Evolutionary conservation across 2,888 invertebrate genomes (phyloP).

Genomic region (Mythimna ferrago): DNA sequence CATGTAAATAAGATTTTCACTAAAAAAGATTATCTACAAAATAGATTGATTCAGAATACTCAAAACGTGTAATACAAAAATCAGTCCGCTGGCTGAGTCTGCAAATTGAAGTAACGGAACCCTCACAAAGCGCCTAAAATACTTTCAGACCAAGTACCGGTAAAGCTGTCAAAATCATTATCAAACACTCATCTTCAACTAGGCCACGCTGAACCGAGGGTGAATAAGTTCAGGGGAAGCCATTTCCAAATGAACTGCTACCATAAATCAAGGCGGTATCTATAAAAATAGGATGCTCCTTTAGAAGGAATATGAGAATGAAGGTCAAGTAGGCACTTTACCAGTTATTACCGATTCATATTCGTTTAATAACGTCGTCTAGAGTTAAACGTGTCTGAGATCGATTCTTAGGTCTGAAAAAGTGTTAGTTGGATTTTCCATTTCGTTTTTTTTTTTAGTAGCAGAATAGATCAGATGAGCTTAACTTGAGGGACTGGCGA

Average conservation of each 20-base stretch:
- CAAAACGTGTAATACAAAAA: conserved; percentile 1
- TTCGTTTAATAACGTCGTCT: conserved; percentile 22
- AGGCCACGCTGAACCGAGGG: conserved; percentile 38
- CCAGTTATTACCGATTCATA: conserved; percentile 29
- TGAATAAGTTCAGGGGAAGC: conserved; percentile 52
- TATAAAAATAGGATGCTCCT: conserved; percentile 55
- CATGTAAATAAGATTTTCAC: not conserved
- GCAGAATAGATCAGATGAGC: too few species aligned
- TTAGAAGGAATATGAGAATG: conserved; percentile 28
- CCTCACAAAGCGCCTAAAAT: conserved; percentile 17
- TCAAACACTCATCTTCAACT: conserved; percentile 46
- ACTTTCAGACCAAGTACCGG: conserved; percentile 28
- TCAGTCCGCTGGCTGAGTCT: not conserved
- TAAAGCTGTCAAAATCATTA: conserved; percentile 50
- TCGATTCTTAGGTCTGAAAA: not conserved
- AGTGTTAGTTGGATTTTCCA: not conserved
- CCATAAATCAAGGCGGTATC: conserved; percentile 58
- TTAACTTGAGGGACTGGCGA: too few species aligned
- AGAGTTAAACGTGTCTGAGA: not conserved
- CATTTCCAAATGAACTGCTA: conserved; percentile 54
- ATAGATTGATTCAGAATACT: not conserved
- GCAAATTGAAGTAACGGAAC: conserved; percentile 6
- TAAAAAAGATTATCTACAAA: not conserved
- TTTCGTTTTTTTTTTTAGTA: not conserved
- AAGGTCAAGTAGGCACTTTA: conserved; percentile 47